These are phyloP conservation scores for Aphis gossypii DNA, from an alignment of 1,140 invertebrate species.

Conservation along the genomic window DNA sequence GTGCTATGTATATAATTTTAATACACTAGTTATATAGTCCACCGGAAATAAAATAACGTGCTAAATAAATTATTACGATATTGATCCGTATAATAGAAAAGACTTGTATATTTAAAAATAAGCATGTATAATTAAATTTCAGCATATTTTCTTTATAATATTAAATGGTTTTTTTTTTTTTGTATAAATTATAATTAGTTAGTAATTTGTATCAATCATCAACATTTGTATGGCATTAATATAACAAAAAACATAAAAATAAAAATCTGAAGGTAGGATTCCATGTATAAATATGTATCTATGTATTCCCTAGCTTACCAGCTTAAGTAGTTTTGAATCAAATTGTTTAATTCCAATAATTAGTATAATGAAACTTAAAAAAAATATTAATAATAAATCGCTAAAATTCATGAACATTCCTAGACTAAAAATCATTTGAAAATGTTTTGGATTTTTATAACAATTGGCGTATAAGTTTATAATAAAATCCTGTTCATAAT, in stretches of 20 bases:
- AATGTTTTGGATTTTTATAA: no score
- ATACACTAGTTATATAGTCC: not conserved
- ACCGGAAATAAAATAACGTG: constrained; percentile 25
- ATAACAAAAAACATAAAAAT: not conserved
- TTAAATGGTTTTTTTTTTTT: not conserved
- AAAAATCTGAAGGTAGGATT: not conserved
- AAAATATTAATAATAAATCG: not conserved
- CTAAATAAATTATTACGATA: constrained; percentile 39
- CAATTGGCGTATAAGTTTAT: no score
- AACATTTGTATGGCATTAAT: not conserved
- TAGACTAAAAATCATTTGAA: not conserved
- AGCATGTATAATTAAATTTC: not conserved
- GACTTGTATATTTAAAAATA: no score
- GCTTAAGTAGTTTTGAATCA: not conserved
- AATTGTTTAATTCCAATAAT: not conserved
- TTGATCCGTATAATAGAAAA: not conserved
- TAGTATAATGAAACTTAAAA: not conserved
- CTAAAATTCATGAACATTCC: not conserved
- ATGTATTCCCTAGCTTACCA: not conserved
- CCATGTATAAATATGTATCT: not conserved
- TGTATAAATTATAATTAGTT: not conserved
- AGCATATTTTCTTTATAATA: not conserved
- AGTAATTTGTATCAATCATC: not conserved
- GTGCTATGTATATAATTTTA: not conserved
- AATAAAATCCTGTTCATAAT: no score